A percentile compares a stretch with the other conserved stretches of the same genome.
Evolutionary conservation across 2,888 invertebrate species (phyloP).

Genomic region (Blastobasis adustella): DNA sequence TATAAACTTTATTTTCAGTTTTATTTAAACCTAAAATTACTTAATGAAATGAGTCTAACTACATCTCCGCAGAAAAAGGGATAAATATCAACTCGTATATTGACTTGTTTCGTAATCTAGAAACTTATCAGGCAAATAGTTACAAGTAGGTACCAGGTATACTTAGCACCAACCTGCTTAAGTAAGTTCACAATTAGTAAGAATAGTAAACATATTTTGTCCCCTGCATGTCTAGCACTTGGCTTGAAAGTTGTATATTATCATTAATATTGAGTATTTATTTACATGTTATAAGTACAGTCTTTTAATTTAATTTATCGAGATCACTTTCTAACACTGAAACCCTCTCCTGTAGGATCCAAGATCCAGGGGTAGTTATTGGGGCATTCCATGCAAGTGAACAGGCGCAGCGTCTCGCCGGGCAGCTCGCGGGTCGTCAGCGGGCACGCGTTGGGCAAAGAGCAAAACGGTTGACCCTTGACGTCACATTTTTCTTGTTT

Average conservation of each 20-base stretch:
- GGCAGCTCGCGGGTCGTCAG: slow-evolving; percentile 92
- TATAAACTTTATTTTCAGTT: neutral
- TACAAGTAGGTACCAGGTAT: too few species aligned
- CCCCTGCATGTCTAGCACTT: too few species aligned
- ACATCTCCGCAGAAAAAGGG: too few species aligned
- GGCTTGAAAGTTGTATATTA: too few species aligned
- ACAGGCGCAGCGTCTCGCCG: slow-evolving; percentile 92
- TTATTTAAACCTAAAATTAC: neutral
- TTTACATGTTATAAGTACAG: slow-evolving; percentile 67
- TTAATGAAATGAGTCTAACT: too few species aligned
- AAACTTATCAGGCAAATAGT: too few species aligned
- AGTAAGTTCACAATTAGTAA: too few species aligned
- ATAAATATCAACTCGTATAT: too few species aligned
- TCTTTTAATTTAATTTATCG: slow-evolving; percentile 66
- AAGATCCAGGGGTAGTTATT: slow-evolving; percentile 96
- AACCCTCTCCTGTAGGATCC: slow-evolving; percentile 95
- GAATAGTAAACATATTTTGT: too few species aligned
- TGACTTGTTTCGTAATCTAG: too few species aligned
- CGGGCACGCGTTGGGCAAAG: slow-evolving; percentile 92
- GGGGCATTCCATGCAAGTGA: slow-evolving; percentile 97
- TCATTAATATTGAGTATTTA: slow-evolving; percentile 63
- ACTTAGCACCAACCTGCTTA: too few species aligned
- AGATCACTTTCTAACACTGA: slow-evolving; percentile 86
- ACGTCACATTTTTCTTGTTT: slow-evolving; percentile 94
- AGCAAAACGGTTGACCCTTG: slow-evolving; percentile 94